Percentiles rank a stretch among this genome's conserved stretches.
phyloP scores from a whole-genome alignment of 2,888 invertebrate species.

The Drosophila villosipedis region DNA sequence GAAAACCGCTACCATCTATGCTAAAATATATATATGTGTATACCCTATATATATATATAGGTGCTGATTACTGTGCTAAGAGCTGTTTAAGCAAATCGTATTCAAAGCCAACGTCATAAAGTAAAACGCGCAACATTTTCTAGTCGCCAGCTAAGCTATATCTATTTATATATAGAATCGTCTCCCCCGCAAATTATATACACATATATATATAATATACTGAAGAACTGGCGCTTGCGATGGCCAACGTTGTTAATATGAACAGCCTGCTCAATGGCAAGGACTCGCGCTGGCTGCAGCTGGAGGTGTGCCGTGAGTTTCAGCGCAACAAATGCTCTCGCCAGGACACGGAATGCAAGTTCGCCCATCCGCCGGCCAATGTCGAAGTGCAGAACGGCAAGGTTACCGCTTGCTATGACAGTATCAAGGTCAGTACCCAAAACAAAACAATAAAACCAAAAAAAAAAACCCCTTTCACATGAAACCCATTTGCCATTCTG shows the following conservation, averaged over 20 bases:
- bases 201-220: conserved; percentile 42
- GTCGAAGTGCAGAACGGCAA: conserved; percentile 99
- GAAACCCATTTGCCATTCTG: conserved; percentile 46
- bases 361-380: conserved; percentile 99
- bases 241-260: conserved; percentile 97
- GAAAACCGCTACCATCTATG: conserved; percentile 61
- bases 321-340: conserved; percentile 99
- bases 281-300: conserved; percentile 99
- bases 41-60: conserved; percentile 46
- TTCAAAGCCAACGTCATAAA: conserved; percentile 49
- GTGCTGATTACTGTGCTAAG: conserved; percentile 58
- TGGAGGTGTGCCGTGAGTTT: conserved; percentile 99
- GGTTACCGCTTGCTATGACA: conserved; percentile 99
- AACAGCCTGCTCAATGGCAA: conserved; percentile 98
- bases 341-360: conserved; percentile 99
- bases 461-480: conserved; percentile 12
- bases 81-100: conserved; percentile 34
- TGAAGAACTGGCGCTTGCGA: conserved; percentile 73
- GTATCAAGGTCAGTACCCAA: conserved; percentile 96
- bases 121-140: conserved; percentile 67
- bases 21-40: conserved; percentile 53
- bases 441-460: neutral
- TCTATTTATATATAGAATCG: conserved; percentile 28
- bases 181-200: conserved; percentile 46
- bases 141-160: conserved; percentile 74